A percentile compares a stretch with the other conserved stretches of the same genome.
phyloP scores from a whole-genome alignment of 1,140 invertebrate genomes.

The Platorchestia sp. region DNA sequence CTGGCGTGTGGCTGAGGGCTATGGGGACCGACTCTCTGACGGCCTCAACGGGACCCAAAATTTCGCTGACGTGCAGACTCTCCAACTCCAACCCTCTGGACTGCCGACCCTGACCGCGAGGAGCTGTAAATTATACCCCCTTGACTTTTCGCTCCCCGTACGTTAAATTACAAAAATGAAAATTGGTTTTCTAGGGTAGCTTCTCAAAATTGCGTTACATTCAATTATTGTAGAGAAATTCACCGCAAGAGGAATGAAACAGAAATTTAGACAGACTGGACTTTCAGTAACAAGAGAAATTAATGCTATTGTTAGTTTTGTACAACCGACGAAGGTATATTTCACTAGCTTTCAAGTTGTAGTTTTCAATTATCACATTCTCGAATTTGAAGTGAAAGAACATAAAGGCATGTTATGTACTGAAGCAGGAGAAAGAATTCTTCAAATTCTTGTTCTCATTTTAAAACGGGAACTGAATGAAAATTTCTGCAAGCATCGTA shows the following conservation, averaged over 20 bases:
- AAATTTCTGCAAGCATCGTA: background rate
- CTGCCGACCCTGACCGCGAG: background rate
- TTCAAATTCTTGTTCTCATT: background rate
- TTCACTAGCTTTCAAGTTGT: background rate
- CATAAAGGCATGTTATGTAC: background rate
- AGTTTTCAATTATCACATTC: background rate
- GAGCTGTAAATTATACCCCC: background rate
- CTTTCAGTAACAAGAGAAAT: background rate
- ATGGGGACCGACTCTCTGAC: background rate
- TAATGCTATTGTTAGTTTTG: background rate
- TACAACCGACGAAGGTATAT: background rate
- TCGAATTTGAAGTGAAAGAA: background rate
- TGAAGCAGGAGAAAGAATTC: background rate
- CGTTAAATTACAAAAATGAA: background rate
- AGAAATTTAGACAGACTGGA: background rate
- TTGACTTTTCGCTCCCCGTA: background rate
- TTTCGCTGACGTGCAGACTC: background rate
- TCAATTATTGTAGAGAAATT: background rate
- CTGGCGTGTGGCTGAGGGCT: background rate
- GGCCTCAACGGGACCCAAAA: background rate
- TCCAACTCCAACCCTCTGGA: background rate
- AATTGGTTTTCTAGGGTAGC: background rate
- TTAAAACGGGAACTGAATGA: background rate
- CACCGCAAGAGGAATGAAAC: background rate
- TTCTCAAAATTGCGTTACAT: background rate